phyloP scores from a whole-genome alignment of 2,797 vertebrate genomes.

The Betta splendens region DNA sequence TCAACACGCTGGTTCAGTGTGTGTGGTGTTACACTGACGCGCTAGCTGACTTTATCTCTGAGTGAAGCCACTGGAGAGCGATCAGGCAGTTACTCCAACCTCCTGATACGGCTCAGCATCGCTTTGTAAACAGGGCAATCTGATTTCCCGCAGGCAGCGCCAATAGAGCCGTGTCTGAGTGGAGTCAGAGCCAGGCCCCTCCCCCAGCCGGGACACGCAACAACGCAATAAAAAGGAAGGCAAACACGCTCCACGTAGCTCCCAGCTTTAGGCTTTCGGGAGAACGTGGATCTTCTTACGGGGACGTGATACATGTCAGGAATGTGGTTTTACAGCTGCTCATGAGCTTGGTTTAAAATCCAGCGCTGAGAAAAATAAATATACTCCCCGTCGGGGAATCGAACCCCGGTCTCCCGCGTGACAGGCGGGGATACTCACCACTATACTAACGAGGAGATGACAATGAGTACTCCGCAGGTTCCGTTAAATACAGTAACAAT shows the following conservation, averaged over 20 bases:
- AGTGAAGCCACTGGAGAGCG: constrained; percentile 2
- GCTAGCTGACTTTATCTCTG: neutral
- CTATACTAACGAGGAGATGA: constrained; percentile 59
- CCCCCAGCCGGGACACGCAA: neutral
- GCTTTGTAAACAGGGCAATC: neutral
- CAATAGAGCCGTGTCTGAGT: neutral
- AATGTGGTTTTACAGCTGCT: neutral
- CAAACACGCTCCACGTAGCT: rapidly evolving
- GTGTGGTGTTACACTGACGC: neutral
- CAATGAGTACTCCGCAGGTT: no score
- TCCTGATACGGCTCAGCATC: constrained; percentile 2
- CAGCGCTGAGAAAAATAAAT: rapidly evolving
- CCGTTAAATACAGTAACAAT: no score
- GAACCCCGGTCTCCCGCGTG: constrained; percentile 55
- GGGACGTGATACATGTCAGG: neutral
- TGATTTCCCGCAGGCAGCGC: neutral
- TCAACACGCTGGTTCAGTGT: neutral
- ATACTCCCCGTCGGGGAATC: constrained; percentile 57
- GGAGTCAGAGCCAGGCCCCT: neutral
- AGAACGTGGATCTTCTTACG: neutral
- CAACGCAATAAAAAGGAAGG: neutral
- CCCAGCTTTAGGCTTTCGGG: rapidly evolving
- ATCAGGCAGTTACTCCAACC: constrained; percentile 1
- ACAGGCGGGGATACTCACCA: constrained; percentile 64
- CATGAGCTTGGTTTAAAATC: rapidly evolving